Evolutionary conservation across 2,797 vertebrate genomes (phyloP).

Genomic region (Gymnopithys bicolor): DNA sequence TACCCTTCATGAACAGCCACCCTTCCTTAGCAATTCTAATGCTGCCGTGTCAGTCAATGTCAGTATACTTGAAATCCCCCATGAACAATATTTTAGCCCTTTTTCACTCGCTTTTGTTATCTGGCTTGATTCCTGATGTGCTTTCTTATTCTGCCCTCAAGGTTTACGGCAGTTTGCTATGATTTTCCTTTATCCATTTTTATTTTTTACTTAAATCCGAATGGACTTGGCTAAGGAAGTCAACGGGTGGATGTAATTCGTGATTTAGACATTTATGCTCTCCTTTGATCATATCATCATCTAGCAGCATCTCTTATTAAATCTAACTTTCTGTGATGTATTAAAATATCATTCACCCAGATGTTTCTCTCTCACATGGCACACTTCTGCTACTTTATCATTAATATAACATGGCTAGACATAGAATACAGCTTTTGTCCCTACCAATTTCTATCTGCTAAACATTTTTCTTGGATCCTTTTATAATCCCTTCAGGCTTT

Average conservation of each 20-base stretch:
- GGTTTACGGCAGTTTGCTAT: conserved; percentile 51
- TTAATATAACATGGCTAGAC: neutral
- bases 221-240: conserved; percentile 20
- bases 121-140: conserved; percentile 41
- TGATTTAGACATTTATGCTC: conserved; percentile 26
- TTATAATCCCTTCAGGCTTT: conserved; percentile 46
- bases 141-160: conserved; percentile 58
- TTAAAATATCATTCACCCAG: conserved; percentile 12
- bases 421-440: neutral
- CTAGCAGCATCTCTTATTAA: conserved; percentile 32
- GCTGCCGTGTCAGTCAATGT: conserved; percentile 49
- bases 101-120: conserved; percentile 57
- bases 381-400: conserved; percentile 1
- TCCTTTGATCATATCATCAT: neutral
- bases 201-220: conserved; percentile 53
- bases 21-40: conserved; percentile 63
- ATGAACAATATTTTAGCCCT: conserved; percentile 38
- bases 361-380: neutral
- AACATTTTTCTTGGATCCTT: conserved; percentile 38
- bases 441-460: conserved; percentile 15
- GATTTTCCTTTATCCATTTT: conserved; percentile 51
- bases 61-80: conserved; percentile 51
- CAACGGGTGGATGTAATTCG: conserved; percentile 13
- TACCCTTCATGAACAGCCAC: conserved; percentile 9
- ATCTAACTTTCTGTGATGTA: neutral